Evolutionary conservation across 2,797 vertebrate species (phyloP).

Genomic region (Percopsis omiscomaycus): DNA sequence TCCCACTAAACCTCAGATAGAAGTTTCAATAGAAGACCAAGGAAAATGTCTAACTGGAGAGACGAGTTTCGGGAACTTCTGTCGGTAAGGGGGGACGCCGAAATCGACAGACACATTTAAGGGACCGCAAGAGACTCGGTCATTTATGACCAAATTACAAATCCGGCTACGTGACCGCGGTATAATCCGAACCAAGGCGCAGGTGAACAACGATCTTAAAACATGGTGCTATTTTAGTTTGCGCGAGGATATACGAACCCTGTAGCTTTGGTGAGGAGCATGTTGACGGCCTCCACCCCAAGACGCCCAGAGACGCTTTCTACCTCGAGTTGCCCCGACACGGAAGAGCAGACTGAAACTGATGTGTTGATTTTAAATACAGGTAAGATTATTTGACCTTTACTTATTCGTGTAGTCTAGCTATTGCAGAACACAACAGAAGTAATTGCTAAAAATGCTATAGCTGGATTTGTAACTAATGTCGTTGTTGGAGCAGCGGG

Average conservation of each 20-base stretch:
- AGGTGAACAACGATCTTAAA: not conserved
- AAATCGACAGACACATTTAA: not conserved
- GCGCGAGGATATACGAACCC: constrained; percentile 2
- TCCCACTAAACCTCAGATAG: too few relatives aligned
- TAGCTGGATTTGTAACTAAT: constrained; percentile 12
- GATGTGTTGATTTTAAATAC: too few relatives aligned
- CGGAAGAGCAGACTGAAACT: too few relatives aligned
- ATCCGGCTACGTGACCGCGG: not conserved
- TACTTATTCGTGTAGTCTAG: too few relatives aligned
- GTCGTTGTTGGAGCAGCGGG: constrained; percentile 2
- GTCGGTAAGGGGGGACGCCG: not conserved
- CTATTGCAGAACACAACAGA: not conserved
- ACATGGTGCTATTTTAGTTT: constrained; percentile 6
- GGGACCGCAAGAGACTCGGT: constrained; percentile 3
- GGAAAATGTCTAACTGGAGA: not conserved
- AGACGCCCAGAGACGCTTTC: not conserved
- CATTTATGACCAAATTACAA: constrained; percentile 3
- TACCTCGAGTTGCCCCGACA: not conserved
- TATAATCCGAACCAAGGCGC: constrained; percentile 1
- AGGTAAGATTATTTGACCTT: too few relatives aligned
- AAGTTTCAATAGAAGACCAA: too few relatives aligned
- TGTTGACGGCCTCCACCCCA: not conserved
- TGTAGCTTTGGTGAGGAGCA: constrained; percentile 4
- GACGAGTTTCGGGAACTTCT: constrained; percentile 15
- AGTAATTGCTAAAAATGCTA: constrained; percentile 2